Evolutionary conservation across 2,888 invertebrate genomes (phyloP), one percentile per base, ranked within the genome.

Genomic region (Seira ritae): DNA sequence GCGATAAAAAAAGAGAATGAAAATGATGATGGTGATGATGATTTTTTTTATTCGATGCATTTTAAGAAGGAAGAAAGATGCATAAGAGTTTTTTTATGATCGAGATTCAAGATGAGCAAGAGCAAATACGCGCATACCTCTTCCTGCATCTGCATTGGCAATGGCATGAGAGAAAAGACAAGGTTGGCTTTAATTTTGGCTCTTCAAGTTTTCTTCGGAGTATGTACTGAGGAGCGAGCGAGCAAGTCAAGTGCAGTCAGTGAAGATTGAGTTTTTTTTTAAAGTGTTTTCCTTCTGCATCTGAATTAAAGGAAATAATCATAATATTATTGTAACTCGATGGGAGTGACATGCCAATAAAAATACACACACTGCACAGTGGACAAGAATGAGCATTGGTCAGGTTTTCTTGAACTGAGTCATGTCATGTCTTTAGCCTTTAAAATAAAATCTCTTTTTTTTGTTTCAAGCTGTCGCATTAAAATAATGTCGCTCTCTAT

Each of bases 341-440:
- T 66, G 81, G 81, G 76, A 81, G 81, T 76, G 81, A 81, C 76
- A 76, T 81, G 81, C 76, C 76, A 81, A 81, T 81, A 81, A 81
- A 81, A 81, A 76, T 12, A 17, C 12, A 55, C 15, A 15, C 17
- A 70, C 22, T 22, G 81, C 55, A 76, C 81, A 81, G 75, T 71
- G 15, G 2, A 17, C 70, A 72, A 76, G 71, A 46, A 74, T 74
- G 74, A 74, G 46, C 74, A 74, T 42, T 66, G 65, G 74, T 73
- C 72, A 73, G 60, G 23, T 50, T 55, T 73, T 73, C 31, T 8
- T 31, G 31, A 31, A 31, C 31, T 55, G 55, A 55, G 55, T 55
- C 55, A 55, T 55, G 55, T 55, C n/a, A n/a, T n/a, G n/a, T n/a
- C n/a, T 42, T 42, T 42, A 42, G 42, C 42, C 31, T 31, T 31